Evolutionary conservation across 2,888 invertebrate species (phyloP).

Genomic region (Prenolepis imparis): DNA sequence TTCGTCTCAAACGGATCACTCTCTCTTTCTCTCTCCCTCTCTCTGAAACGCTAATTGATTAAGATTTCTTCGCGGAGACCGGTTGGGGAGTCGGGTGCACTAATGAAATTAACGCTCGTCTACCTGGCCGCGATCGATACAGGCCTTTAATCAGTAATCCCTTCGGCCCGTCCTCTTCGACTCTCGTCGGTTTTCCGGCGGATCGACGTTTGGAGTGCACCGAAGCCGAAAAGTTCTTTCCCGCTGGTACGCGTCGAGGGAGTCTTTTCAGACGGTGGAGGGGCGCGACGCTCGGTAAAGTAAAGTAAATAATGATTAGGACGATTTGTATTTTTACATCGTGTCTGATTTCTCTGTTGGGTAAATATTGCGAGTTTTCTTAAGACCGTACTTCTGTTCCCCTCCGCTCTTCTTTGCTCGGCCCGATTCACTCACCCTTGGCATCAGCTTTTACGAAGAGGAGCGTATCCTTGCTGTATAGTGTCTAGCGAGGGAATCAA

Average conservation of each 20-base stretch:
- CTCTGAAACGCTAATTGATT: constrained; percentile 55
- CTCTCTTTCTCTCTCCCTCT: constrained; percentile 12
- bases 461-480: constrained; percentile 40
- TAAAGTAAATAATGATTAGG: constrained; percentile 85
- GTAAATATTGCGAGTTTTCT: constrained; percentile 85
- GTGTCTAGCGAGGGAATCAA: constrained; percentile 32
- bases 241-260: constrained; percentile 57
- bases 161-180: constrained; percentile 48
- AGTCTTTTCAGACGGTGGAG: constrained; percentile 57
- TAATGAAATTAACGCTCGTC: constrained; percentile 71
- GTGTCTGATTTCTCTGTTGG: constrained; percentile 83
- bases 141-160: constrained; percentile 77
- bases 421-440: constrained; percentile 64
- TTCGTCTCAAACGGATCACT: constrained; percentile 29
- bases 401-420: constrained; percentile 34
- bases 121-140: constrained; percentile 63
- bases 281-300: constrained; percentile 73
- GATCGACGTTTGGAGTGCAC: constrained; percentile 73
- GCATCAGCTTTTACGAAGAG: constrained; percentile 51
- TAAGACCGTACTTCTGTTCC: constrained; percentile 75
- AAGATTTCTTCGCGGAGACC: constrained; percentile 50
- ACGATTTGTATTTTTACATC: constrained; percentile 84
- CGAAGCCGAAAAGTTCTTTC: constrained; percentile 73
- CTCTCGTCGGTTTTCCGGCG: constrained; percentile 52
- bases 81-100: constrained; percentile 15